Conservation (phyloP, 2,113 vertebrate species). For the Hemibates koningsi region DNA sequence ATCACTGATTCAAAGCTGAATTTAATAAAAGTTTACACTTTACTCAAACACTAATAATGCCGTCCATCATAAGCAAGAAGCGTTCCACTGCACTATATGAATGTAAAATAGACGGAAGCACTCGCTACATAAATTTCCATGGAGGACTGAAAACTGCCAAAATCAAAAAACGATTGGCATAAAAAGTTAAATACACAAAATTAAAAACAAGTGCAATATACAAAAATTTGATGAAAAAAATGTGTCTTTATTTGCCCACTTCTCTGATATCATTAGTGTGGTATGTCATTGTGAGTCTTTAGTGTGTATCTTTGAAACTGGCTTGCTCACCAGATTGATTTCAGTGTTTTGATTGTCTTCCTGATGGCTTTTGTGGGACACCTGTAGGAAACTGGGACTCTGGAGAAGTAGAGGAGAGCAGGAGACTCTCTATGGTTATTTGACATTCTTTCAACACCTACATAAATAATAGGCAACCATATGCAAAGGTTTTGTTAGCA, state of each 20-base stretch:
- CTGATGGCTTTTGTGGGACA: not conserved
- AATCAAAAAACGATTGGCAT: fast-evolving
- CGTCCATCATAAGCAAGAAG: not conserved
- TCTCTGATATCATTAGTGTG: not conserved
- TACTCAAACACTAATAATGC: not conserved
- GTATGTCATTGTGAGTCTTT: not conserved
- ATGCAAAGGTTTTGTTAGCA: not conserved
- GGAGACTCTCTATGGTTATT: not conserved
- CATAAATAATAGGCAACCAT: not conserved
- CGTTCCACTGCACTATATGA: not conserved
- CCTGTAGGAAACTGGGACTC: not conserved
- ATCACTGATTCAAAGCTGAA: not conserved
- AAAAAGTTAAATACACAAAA: not conserved
- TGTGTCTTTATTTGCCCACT: not conserved
- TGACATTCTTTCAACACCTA: not conserved
- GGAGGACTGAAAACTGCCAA: not conserved
- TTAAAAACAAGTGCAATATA: not conserved
- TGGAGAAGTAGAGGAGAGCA: not conserved
- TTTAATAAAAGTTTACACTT: not conserved
- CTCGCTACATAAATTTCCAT: fast-evolving
- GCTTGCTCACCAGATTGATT: not conserved
- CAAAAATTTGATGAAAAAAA: no score
- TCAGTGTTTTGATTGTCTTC: not conserved
- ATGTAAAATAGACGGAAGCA: not conserved
- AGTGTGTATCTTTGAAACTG: not conserved